Conservation (phyloP, 2,888 invertebrate species). For the Alcis repandata region DNA sequence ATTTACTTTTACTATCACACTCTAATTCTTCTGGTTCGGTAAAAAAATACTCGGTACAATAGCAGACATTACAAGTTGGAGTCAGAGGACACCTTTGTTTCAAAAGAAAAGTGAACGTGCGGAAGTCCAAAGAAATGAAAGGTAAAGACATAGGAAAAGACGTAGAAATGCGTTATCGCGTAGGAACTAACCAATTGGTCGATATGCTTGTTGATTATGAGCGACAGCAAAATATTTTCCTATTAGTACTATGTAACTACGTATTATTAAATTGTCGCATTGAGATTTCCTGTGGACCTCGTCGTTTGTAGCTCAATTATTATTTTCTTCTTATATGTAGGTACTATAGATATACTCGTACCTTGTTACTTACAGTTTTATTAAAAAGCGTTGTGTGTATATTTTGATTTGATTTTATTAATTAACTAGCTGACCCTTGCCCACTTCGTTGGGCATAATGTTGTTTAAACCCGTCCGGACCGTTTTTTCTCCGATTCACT, state of each 20-base stretch:
- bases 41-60: no score
- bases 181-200: constrained; percentile 9
- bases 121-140: not conserved
- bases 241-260: not conserved
- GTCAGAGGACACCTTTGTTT: no score
- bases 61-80: no score
- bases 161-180: not conserved
- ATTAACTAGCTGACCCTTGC: no score
- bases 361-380: no score
- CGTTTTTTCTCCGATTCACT: no score
- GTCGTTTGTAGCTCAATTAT: not conserved
- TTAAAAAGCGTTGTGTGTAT: no score
- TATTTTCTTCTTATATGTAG: not conserved
- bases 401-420: no score
- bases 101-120: not conserved
- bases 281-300: not conserved
- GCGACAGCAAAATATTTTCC: constrained; percentile 11
- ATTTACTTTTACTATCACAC: no score
- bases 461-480: no score
- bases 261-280: not conserved
- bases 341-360: not conserved
- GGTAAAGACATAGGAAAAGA: not conserved
- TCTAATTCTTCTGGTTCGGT: no score
- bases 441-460: no score
- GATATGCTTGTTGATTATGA: constrained; percentile 6